Conservation (phyloP, 2,113 vertebrate genomes). For the Elachura formosa region DNA sequence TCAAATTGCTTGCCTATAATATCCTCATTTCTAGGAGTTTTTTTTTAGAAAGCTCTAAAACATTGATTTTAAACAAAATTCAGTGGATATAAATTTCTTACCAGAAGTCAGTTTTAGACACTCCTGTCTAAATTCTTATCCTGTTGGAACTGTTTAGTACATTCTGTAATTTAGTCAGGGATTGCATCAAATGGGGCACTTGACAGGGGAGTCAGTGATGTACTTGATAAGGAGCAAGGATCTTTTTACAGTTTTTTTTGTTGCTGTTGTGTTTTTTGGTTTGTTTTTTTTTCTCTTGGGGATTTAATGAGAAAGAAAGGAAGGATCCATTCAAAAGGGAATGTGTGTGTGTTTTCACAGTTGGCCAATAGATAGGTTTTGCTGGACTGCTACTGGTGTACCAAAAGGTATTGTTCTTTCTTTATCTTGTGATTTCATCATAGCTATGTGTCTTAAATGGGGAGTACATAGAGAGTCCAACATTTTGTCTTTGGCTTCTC, state of each 20-base stretch:
- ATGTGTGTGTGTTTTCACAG: not conserved
- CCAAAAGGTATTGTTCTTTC: not conserved
- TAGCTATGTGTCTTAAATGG: not conserved
- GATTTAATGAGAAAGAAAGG: not conserved
- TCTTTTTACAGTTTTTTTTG: not conserved
- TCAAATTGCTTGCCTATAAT: not conserved
- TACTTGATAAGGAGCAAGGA: not conserved
- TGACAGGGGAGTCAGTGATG: not conserved
- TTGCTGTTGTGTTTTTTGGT: not conserved
- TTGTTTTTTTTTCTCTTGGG: not conserved
- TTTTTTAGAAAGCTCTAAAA: not conserved
- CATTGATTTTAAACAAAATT: not conserved
- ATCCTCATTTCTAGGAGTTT: not conserved
- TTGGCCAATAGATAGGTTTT: not conserved
- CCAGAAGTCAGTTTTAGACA: not conserved
- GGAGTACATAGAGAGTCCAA: not conserved
- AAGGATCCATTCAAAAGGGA: not conserved
- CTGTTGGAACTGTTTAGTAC: not conserved
- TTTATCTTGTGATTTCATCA: not conserved
- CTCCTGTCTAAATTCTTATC: not conserved
- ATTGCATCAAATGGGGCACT: not conserved
- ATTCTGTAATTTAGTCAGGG: not conserved
- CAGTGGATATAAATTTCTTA: not conserved
- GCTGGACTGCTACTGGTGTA: not conserved
- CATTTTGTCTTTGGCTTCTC: not conserved